Evolutionary conservation across 1,140 invertebrate genomes (phyloP), one percentile per base, ranked within the genome.

Genomic region (Copidosoma floridanum): DNA sequence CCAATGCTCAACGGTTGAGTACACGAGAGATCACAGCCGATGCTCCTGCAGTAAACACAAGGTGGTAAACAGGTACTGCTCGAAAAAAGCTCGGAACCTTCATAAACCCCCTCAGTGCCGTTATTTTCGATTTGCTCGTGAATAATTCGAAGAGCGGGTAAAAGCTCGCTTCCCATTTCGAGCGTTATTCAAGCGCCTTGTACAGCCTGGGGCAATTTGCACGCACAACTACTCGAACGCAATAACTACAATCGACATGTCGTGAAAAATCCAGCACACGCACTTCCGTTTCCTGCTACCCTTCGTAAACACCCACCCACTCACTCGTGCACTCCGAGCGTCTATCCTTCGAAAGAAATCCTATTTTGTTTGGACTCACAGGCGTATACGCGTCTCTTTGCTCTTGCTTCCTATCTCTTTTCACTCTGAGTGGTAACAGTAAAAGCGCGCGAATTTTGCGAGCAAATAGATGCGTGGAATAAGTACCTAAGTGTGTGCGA

Each of bases 131-230:
- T 54, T 40, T 61, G 35, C 55, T 48, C 50, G n/a, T 37, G 44
- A 61, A 37, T 50, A 53, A 55, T 41, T 21, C 24, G 16, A 23
- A 26, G 35, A 3, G n/a, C 0, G 26, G 47, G 50, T 43, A 50
- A 55, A 55, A 55, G 52, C 44, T 61, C 44, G 43, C 55, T 61
- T 55, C 26, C 46, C n/a, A 56, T 20, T 52, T 55, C 21, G 20
- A 61, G 44, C 51, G 51, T 20, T 41, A 50, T 61, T 61, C 44
- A 61, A 61, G 55, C 55, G 37, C n/a, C 55, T 8, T 37, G 46
- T 60, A 38, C n/a, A 8, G 5, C 10, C 6, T 20, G 18, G 3
- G 20, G 12, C 8, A 38, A 1, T 14, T 21, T 53, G 14, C 21
- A 24, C 38, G 20, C 37, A 7, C 21, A 24, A 16, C 14, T 29